Conservation (phyloP, 2,888 invertebrate genomes). For the Brachyptera risi region DNA sequence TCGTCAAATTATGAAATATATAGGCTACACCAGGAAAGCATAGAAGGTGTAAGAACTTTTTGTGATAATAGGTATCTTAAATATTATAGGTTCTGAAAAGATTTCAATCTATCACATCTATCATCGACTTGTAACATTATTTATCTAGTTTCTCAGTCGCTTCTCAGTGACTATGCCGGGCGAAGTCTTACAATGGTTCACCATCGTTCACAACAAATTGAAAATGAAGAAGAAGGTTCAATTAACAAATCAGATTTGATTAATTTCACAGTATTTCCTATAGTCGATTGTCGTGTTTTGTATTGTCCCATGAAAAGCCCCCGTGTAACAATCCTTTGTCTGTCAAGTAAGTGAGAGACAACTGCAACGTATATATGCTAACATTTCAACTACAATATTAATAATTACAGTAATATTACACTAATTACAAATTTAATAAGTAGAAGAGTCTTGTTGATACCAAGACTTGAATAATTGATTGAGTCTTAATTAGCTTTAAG, state of each 20-base stretch:
- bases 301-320: not conserved
- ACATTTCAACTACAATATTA: conserved; percentile 17
- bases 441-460: conserved; percentile 29
- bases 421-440: conserved; percentile 33
- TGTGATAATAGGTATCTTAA: too few relatives aligned
- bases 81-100: too few relatives aligned
- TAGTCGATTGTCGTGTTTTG: not conserved
- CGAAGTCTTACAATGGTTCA: too few relatives aligned
- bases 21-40: too few relatives aligned
- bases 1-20: too few relatives aligned
- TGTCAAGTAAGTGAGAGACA: not conserved
- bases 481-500: conserved; percentile 36
- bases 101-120: too few relatives aligned
- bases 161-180: too few relatives aligned
- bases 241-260: conserved; percentile 9
- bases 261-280: conserved; percentile 13
- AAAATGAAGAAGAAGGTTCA: conserved; percentile 4
- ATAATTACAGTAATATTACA: conserved; percentile 27
- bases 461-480: conserved; percentile 35
- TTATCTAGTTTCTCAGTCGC: too few relatives aligned
- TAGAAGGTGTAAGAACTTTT: too few relatives aligned
- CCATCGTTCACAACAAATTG: too few relatives aligned
- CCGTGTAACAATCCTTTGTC: not conserved
- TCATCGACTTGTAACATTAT: too few relatives aligned
- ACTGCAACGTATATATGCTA: not conserved